phyloP scores from a whole-genome alignment of 2,888 invertebrate species.

The Lasioglossum villosulum region DNA sequence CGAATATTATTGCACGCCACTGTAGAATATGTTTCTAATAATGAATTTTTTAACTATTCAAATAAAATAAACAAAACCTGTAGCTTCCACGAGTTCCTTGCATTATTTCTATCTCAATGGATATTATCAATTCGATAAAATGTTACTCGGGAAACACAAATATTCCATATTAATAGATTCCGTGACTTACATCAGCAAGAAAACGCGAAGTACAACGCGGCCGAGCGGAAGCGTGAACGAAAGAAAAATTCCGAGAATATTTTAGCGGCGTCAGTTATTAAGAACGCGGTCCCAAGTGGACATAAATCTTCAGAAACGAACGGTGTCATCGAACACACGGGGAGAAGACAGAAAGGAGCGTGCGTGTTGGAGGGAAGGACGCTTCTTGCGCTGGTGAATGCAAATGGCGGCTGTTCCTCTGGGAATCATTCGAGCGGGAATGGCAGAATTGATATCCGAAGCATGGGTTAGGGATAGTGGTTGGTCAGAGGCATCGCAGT shows the following conservation, averaged over 20 bases:
- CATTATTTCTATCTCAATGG: background rate
- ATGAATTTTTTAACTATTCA: no score
- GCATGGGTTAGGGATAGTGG: conserved; percentile 59
- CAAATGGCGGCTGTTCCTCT: conserved; percentile 42
- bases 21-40: no score
- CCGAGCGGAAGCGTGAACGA: background rate
- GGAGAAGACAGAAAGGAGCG: background rate
- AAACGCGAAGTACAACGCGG: background rate
- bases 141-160: background rate
- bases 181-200: background rate
- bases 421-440: conserved; percentile 63
- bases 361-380: background rate
- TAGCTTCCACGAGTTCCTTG: background rate
- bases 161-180: background rate
- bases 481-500: conserved; percentile 56
- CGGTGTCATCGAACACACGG: background rate
- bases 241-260: background rate
- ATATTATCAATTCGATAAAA: background rate
- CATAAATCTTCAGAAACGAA: background rate
- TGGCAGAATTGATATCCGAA: conserved; percentile 68
- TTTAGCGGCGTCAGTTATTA: conserved; percentile 8
- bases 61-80: no score
- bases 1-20: no score
- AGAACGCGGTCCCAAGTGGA: background rate
- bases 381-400: conserved; percentile 28